Evolutionary conservation across 2,888 invertebrate species (phyloP).

Genomic region (Orthosia incerta): DNA sequence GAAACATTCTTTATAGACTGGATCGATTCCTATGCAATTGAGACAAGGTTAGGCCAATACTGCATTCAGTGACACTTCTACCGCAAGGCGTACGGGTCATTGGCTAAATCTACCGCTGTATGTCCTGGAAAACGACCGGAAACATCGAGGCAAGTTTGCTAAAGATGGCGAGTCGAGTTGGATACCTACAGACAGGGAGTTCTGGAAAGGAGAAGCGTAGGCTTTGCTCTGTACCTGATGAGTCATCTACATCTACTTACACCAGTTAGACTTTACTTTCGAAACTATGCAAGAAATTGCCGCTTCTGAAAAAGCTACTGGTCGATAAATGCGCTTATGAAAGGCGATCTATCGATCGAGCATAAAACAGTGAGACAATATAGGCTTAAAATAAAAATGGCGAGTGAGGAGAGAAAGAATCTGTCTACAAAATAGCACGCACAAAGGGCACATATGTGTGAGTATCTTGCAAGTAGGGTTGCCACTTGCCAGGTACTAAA

Average conservation of each 20-base stretch:
- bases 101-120: neutral
- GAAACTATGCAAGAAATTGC: neutral
- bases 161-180: neutral
- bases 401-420: slow-evolving; percentile 3
- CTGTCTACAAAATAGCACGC: slow-evolving; percentile 38
- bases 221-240: neutral
- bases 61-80: neutral
- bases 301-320: neutral
- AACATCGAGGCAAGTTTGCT: neutral
- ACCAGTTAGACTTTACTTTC: neutral
- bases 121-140: neutral
- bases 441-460: slow-evolving; percentile 34
- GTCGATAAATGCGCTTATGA: neutral
- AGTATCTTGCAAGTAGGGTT: slow-evolving; percentile 6
- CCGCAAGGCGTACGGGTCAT: neutral
- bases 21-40: neutral
- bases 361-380: neutral
- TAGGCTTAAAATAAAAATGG: neutral
- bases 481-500: neutral
- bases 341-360: neutral
- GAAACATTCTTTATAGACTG: neutral
- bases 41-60: neutral
- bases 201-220: neutral
- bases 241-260: no score
- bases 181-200: neutral